Conservation (phyloP, 1,140 invertebrate genomes). For the Drosophila tropicalis region DNA sequence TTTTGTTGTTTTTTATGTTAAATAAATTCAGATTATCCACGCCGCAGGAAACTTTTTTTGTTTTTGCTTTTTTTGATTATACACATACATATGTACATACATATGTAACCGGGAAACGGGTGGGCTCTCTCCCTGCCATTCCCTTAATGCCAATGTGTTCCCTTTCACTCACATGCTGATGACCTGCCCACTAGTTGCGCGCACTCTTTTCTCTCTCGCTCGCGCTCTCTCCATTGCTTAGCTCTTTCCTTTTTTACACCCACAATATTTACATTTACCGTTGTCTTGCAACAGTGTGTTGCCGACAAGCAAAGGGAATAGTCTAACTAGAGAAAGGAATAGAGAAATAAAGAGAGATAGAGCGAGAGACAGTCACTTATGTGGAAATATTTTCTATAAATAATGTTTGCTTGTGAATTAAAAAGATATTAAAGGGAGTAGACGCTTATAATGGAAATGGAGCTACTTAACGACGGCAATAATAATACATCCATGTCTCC, state of each 20-base stretch:
- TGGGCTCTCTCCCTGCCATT: not conserved
- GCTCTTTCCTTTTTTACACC: not conserved
- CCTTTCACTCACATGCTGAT: slow-evolving; percentile 4
- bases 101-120: slow-evolving; percentile 5
- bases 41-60: slow-evolving; percentile 4
- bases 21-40: slow-evolving; percentile 1
- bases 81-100: not conserved
- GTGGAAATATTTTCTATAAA: slow-evolving; percentile 1
- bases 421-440: not conserved
- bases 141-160: not conserved
- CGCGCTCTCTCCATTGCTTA: not conserved
- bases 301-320: not conserved
- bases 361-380: too few relatives aligned
- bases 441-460: not conserved
- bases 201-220: not conserved
- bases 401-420: not conserved
- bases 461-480: slow-evolving; percentile 14
- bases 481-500: not conserved
- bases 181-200: not conserved
- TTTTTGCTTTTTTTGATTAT: not conserved
- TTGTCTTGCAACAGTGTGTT: slow-evolving; percentile 2
- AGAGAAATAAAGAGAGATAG: not conserved
- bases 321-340: not conserved
- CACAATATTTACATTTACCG: slow-evolving; percentile 25
- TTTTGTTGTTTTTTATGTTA: slow-evolving; percentile 2